A percentile compares a stretch with the other conserved stretches of the same genome.
phyloP scores from a whole-genome alignment of 1,140 invertebrate genomes.

The Lasioglossum albipes region DNA sequence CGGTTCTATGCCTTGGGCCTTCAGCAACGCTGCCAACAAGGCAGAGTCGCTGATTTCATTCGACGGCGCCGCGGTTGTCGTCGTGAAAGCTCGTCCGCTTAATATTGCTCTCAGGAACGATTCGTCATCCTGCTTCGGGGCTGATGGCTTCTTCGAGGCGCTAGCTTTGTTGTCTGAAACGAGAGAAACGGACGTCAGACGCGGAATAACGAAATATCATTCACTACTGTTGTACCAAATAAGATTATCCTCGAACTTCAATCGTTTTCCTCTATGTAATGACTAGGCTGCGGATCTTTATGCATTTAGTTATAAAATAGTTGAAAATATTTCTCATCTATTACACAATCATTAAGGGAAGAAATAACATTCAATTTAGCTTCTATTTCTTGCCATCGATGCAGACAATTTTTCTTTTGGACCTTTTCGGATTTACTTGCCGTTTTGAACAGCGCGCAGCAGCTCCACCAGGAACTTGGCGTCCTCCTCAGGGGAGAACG shows the following conservation, averaged over 20 bases:
- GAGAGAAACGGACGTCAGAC: background rate
- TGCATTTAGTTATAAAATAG: too few species aligned
- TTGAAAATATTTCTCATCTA: too few species aligned
- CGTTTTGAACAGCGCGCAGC: constrained; percentile 59
- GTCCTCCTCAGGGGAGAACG: constrained; percentile 74
- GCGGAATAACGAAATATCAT: too few species aligned
- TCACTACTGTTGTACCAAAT: too few species aligned
- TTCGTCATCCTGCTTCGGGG: constrained; percentile 65
- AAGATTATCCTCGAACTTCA: too few species aligned
- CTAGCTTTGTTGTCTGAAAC: constrained; percentile 16
- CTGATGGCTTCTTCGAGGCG: background rate
- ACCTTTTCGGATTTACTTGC: constrained; percentile 29
- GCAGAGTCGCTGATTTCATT: constrained; percentile 81
- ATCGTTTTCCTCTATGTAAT: too few species aligned
- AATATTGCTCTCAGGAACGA: constrained; percentile 71
- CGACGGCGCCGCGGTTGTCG: constrained; percentile 12
- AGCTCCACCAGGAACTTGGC: constrained; percentile 72
- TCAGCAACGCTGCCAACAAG: constrained; percentile 84
- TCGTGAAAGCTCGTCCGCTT: constrained; percentile 50
- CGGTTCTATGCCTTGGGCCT: constrained; percentile 85
- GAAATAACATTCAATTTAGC: too few species aligned
- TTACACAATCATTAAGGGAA: too few species aligned
- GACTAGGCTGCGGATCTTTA: too few species aligned
- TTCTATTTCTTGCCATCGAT: too few species aligned
- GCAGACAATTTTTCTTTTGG: too few species aligned